These are phyloP conservation scores for Mungos mungo DNA, from an alignment of 2,113 vertebrate genomes.

Conservation along the genomic window DNA sequence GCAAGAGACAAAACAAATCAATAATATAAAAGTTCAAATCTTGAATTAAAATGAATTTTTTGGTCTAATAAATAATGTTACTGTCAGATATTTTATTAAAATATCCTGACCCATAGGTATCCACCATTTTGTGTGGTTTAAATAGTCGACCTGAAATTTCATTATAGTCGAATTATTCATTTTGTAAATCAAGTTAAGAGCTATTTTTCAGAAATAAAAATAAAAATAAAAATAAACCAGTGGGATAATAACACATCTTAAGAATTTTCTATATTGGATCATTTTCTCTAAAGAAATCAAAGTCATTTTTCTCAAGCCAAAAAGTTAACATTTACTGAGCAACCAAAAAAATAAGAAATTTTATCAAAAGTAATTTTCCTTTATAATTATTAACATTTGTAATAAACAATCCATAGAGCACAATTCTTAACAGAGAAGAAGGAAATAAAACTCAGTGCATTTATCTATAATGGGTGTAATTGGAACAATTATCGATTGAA, in stretches of 20 bases:
- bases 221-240: constrained; percentile 66
- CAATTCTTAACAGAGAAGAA: background rate
- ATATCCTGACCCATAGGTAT: constrained; percentile 45
- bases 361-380: background rate
- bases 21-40: constrained; percentile 80
- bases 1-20: constrained; percentile 69
- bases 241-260: constrained; percentile 43
- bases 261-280: constrained; percentile 44
- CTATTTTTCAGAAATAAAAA: constrained; percentile 65
- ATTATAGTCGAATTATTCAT: constrained; percentile 65
- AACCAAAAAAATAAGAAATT: background rate
- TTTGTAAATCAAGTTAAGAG: constrained; percentile 70
- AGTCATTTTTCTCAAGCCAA: background rate
- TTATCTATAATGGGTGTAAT: background rate
- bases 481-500: background rate
- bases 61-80: constrained; percentile 66
- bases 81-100: constrained; percentile 52
- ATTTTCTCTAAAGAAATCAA: constrained; percentile 35
- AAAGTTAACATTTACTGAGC: background rate
- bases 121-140: constrained; percentile 48
- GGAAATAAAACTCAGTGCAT: background rate
- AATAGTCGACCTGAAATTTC: constrained; percentile 62
- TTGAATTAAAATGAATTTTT: constrained; percentile 78
- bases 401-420: background rate
- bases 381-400: background rate